phyloP scores from a whole-genome alignment of 2,113 vertebrate genomes.

The Otus sunia region DNA sequence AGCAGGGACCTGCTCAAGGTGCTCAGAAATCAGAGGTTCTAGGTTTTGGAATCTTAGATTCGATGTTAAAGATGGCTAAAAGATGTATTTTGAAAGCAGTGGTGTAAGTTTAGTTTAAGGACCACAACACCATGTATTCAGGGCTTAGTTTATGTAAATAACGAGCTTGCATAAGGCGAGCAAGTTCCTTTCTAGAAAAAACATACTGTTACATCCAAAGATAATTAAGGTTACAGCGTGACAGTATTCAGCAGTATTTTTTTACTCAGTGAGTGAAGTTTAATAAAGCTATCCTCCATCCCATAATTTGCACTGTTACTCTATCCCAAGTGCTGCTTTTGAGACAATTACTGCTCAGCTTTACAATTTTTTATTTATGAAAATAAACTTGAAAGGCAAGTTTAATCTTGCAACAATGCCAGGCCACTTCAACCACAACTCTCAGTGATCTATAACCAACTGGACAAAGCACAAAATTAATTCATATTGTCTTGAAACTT shows the following conservation, averaged over 20 bases:
- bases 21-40: neutral
- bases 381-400: slow-evolving; percentile 25
- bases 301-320: neutral
- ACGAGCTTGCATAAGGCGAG: neutral
- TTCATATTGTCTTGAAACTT: neutral
- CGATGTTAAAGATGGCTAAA: neutral
- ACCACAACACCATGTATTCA: neutral
- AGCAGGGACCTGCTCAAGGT: neutral
- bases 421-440: neutral
- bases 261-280: neutral
- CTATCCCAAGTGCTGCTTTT: neutral
- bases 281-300: neutral
- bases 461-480: slow-evolving; percentile 35
- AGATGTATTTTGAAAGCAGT: neutral
- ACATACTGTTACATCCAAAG: neutral
- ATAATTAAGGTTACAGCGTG: neutral
- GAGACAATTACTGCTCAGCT: neutral
- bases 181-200: neutral
- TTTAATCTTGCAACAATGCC: neutral
- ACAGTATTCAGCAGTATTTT: neutral
- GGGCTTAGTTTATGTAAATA: neutral
- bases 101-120: neutral
- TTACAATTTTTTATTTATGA: neutral
- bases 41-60: neutral
- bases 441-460: neutral